Evolutionary conservation across 1,140 invertebrate genomes (phyloP).

Genomic region (Pseudomyrmex concolor): DNA sequence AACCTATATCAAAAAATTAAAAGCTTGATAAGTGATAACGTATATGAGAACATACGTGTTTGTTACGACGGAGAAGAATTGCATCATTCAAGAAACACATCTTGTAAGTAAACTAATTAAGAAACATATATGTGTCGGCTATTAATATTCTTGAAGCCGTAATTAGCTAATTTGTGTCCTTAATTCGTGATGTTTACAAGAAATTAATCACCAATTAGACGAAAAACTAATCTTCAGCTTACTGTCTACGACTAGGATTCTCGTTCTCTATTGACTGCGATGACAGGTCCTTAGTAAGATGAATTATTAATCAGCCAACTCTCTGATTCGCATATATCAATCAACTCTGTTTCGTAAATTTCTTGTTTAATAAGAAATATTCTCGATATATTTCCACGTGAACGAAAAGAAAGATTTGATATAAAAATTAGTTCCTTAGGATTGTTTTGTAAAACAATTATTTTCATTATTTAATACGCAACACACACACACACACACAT

Average conservation of each 20-base stretch:
- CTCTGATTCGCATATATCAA: constrained; percentile 8
- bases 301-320: constrained; percentile 34
- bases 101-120: neutral
- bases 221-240: constrained; percentile 14
- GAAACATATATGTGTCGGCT: neutral
- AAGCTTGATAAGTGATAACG: too few relatives aligned
- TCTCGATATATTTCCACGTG: neutral
- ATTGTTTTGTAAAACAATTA: neutral
- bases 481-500: too few relatives aligned
- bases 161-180: neutral
- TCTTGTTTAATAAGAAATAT: neutral
- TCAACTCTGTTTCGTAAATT: constrained; percentile 1
- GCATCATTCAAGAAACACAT: neutral
- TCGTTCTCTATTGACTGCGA: neutral
- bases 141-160: constrained; percentile 22
- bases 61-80: neutral
- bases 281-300: constrained; percentile 7
- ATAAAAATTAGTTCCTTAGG: neutral
- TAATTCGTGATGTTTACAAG: constrained; percentile 13
- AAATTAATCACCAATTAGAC: constrained; percentile 35
- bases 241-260: neutral
- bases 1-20: too few relatives aligned
- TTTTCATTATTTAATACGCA: neutral
- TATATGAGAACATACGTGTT: neutral
- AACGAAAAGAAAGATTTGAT: constrained; percentile 3